Evolutionary conservation across 2,113 vertebrate genomes (phyloP), one percentile per base, ranked within the genome.

Genomic region (Pterocles burchelli): DNA sequence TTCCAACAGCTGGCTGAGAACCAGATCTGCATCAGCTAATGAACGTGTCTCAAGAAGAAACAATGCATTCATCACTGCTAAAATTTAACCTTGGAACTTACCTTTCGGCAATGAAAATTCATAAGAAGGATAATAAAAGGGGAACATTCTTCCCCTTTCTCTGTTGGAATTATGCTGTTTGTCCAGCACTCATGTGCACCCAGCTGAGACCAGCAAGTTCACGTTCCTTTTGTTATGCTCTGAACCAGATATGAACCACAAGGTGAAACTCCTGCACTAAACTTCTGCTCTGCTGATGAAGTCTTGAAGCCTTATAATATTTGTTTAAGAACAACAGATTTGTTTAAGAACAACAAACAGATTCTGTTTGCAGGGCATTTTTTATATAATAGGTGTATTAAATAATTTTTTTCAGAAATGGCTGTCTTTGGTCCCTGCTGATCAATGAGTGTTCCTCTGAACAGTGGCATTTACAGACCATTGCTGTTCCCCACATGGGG

Each of bases 1-100:
- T 89, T 70, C 81, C 25, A 43, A 81, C 52, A 66, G 59, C 73
- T 71, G 79, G 90, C 59, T 76, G 65, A 26, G 24, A 61, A 58
- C 51, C 73, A 86, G 73, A 36, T 84, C 89, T 80, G 61, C 81
- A 68, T 80, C 68, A 88, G 55, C 43, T 91, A 49, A 91, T 72
- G 66, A 95, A 75, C 34, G 28, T 74, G 54, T 38, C 51, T 71
- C n/a, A 79, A 59, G 78, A 85, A 91, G 28, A 83, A 94, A 80
- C n/a, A 63, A n/a, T 26, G 43, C 90, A 78, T 87, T 80, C 43
- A 93, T 63, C 66, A 41, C 45, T 88, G 89, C 79, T 97, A 91
- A 97, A 97, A 92, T 95, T 95, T 94, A 93, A 96, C 92, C 96
- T 88, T 54, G 31, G 78, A 88, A 78, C 62, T 80, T 95, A 89